Conservation (phyloP, 1,140 invertebrate genomes). For the Caenorhabditis remanei region DNA sequence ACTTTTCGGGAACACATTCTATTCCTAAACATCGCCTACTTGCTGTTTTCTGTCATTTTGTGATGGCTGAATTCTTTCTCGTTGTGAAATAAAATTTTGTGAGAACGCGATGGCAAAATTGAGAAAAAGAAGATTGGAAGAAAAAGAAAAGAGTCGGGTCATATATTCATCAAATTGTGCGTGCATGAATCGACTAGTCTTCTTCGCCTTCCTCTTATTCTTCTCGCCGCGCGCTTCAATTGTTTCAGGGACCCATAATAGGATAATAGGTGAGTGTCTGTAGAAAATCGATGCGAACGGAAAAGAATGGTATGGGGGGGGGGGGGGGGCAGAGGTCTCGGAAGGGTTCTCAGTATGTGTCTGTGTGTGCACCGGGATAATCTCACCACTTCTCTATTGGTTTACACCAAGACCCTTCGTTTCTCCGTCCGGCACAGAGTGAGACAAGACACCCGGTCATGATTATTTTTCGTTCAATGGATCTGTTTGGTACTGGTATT, state of each 20-base stretch:
- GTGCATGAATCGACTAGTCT: slow-evolving; percentile 19
- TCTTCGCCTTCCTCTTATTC: too few relatives aligned
- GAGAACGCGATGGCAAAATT: neutral
- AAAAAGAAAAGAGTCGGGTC: slow-evolving; percentile 21
- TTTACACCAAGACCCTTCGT: slow-evolving; percentile 27
- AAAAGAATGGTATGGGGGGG: too few relatives aligned
- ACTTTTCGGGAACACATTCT: too few relatives aligned
- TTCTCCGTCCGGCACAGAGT: neutral
- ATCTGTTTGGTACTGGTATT: neutral
- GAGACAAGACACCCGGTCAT: slow-evolving; percentile 4
- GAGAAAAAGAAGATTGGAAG: neutral
- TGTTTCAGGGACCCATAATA: slow-evolving; percentile 46
- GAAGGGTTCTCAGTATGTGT: neutral
- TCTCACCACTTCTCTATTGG: slow-evolving; percentile 56
- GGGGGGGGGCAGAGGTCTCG: neutral
- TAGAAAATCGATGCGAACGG: slow-evolving; percentile 13
- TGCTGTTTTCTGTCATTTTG: too few relatives aligned
- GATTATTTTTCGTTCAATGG: slow-evolving; percentile 27
- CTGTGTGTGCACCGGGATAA: slow-evolving; percentile 49
- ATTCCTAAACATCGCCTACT: too few relatives aligned
- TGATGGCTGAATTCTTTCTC: too few relatives aligned
- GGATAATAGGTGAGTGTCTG: neutral
- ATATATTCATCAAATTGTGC: slow-evolving; percentile 55
- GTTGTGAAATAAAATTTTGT: too few relatives aligned
- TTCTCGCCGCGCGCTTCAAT: neutral